Base-by-base conservation (phyloP, 2,113 vertebrate species). In the Oreocharis arfaki region DNA sequence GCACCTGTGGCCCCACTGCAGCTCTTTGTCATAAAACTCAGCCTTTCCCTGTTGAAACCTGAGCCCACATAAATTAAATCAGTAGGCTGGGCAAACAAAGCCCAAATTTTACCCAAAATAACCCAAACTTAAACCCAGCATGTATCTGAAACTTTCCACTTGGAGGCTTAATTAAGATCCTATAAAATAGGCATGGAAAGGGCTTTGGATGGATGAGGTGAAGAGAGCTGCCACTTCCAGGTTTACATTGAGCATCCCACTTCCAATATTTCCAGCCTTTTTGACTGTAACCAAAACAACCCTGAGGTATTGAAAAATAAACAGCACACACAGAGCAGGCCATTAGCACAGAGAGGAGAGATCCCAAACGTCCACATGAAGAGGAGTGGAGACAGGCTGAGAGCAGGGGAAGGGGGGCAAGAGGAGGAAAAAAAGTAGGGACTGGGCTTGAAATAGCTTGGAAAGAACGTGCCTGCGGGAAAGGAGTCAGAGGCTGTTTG, bases 371-470 rank as follows among this genome's bases (percentile, higher is more conserved):
- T 67, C 42, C 76, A 39, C 68, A 42, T 59, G 73, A 74, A 92
- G 77, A 70, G 89, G 2, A 2, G 35, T 75, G 93, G 91, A 96
- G 82, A 88, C 41, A 73, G 73, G 90, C 64, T 89, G 60, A 65
- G 78, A 47, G 71, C 41, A 92, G 57, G 61, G 57, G 12, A 74
- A 89, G 30, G 35, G 44, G 60, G 63, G 30, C 6, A 76, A 75
- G 60, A 87, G 60, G 30, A 74, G 47, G 19, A 3, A 11, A 24
- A 17, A 37, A 68, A 83, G 32, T 30, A 61, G 61, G 37, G 24
- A 27, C 35, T 55, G 32, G 16, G 65, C 84, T 94, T 94, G 82
- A 92, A 95, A 95, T 92, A 94, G 87, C 60, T 93, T 90, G 92
- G 85, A 96, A 96, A 94, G 92, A 95, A 92, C 10, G 3, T 67